Base-by-base conservation (phyloP, 2,888 invertebrate genomes). In the Xestia c-nigrum region DNA sequence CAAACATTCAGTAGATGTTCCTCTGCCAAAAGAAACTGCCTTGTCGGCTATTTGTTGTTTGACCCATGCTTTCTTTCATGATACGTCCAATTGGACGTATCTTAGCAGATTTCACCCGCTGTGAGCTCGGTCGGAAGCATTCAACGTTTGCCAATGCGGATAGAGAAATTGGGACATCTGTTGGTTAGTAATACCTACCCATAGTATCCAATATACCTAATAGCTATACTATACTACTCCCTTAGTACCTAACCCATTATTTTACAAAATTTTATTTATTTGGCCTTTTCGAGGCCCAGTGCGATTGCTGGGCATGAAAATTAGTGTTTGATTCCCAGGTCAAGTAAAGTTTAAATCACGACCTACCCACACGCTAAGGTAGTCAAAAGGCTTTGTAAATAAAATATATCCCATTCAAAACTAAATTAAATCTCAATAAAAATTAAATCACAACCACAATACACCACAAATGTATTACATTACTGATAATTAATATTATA, bases 401-500 rank as follows among this genome's bases (percentile, higher is more conserved):
- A 55, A 55, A n/a, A n/a, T 55, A n/a, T 5, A 55, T n/a, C n/a
- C 12, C 12, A n/a, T 10, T 19, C 19, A 16, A 47, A 68, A 47
- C 19, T 38, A 46, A 38, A 24, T n/a, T 12, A 31, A 21, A 21
- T 21, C 7, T 21, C 21, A 50, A 50, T 50, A 50, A 50, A 5
- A 50, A 16, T 50, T 21, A 3, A 50, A 50, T 50, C 50, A 19
- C 21, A 7, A 6, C 5, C 40, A 31, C 5, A 43, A 24, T 50
- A 68, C 64, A 40, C 24, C 19, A 57, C 66, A 61, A 77, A 38
- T 46, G 10, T 71, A 38, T 73, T n/a, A 55, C 16, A 57, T 83
- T 72, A 67, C 65, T 50, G 65, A 55, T 66, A 24, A 72, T 70
- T 83, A 70, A 69, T 70, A 83, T 55, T 9, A 70, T 78, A 78